These are phyloP conservation scores for Patella depressa DNA, from an alignment of 2,888 invertebrate genomes.

Conservation along the genomic window DNA sequence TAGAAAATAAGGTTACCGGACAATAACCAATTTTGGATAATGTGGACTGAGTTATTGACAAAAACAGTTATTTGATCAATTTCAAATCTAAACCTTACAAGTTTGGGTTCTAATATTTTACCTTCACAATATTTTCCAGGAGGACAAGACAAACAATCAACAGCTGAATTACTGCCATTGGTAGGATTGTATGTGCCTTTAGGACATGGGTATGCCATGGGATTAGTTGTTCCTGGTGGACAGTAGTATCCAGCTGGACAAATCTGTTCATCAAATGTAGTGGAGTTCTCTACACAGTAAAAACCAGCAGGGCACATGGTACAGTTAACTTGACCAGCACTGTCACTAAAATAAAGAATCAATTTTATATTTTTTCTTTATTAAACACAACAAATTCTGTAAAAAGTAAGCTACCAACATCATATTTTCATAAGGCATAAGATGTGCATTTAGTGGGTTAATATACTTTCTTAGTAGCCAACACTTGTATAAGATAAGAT, in stretches of 20 bases:
- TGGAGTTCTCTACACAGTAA: conserved; percentile 64
- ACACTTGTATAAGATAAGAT: too few species aligned
- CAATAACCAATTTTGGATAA: too few species aligned
- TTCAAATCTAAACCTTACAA: too few species aligned
- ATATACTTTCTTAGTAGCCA: too few species aligned
- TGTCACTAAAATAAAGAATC: conserved; percentile 49
- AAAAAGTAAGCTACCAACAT: too few species aligned
- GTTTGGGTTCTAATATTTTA: conserved; percentile 32
- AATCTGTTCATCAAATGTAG: conserved; percentile 50
- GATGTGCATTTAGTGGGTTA: too few species aligned
- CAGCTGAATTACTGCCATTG: conserved; percentile 43
- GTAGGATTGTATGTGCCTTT: conserved; percentile 64
- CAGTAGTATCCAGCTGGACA: conserved; percentile 67
- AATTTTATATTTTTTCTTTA: neutral
- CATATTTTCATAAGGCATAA: too few species aligned
- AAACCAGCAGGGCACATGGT: conserved; percentile 61
- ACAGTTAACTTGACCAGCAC: conserved; percentile 52
- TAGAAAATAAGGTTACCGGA: too few species aligned
- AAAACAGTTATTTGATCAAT: too few species aligned
- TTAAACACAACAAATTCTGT: too few species aligned
- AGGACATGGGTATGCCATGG: conserved; percentile 61
- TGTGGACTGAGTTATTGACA: too few species aligned
- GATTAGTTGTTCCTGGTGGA: conserved; percentile 57
- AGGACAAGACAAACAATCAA: conserved; percentile 63
- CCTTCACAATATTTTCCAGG: conserved; percentile 66